Percentiles rank a stretch among this genome's conserved stretches.
Evolutionary conservation across 2,113 vertebrate species (phyloP).

Genomic region (Reinhardtius hippoglossoides): DNA sequence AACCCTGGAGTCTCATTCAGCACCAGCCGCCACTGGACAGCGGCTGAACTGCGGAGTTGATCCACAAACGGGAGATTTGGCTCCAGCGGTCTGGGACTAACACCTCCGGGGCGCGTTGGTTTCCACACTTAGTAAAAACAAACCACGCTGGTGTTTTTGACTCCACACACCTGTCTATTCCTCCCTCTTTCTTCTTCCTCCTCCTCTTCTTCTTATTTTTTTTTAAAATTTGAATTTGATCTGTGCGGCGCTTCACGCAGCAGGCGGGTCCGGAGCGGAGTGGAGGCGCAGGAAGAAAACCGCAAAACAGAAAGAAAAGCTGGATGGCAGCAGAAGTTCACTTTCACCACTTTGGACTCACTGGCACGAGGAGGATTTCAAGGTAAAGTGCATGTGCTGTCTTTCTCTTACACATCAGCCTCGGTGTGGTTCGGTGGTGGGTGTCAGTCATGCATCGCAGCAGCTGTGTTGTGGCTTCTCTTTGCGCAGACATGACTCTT

Average conservation of each 20-base stretch:
- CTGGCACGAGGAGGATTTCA: slow-evolving; percentile 17
- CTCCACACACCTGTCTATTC: slow-evolving; percentile 19
- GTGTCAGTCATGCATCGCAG: neutral
- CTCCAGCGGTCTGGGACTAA: slow-evolving; percentile 35
- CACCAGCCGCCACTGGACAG: slow-evolving; percentile 75
- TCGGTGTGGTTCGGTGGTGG: neutral
- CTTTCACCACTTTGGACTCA: slow-evolving; percentile 29
- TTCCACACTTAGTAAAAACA: neutral
- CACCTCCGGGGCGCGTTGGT: slow-evolving; percentile 8
- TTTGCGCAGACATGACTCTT: neutral
- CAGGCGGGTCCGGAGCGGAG: slow-evolving; percentile 28
- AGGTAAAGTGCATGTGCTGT: slow-evolving; percentile 49
- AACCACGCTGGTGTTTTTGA: slow-evolving; percentile 3
- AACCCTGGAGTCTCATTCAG: slow-evolving; percentile 67
- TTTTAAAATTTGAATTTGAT: neutral
- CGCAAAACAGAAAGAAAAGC: neutral
- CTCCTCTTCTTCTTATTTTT: neutral
- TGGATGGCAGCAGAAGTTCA: slow-evolving; percentile 55
- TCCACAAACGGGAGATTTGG: slow-evolving; percentile 41
- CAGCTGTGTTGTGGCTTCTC: neutral
- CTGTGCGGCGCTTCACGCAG: neutral
- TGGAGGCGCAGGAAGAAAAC: slow-evolving; percentile 1
- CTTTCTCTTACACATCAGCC: neutral
- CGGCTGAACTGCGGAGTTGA: slow-evolving; percentile 53
- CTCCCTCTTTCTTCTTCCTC: neutral